Percentiles rank a stretch among this genome's conserved stretches.
Conservation (phyloP, 2,888 invertebrate species). For the Lagria hirta region DNA sequence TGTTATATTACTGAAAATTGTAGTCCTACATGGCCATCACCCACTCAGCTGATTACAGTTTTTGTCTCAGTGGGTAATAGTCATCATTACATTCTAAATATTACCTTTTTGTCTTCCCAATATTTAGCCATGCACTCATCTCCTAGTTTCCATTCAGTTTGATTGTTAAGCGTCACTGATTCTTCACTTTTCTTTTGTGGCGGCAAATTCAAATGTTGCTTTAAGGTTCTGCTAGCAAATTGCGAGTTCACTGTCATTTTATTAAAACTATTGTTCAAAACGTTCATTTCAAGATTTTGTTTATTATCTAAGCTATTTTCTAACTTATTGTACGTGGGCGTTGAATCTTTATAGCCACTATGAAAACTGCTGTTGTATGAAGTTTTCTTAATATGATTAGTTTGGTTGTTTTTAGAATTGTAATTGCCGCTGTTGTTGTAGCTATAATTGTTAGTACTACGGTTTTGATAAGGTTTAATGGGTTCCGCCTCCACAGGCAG, state of each 20-base stretch:
- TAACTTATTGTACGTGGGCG: not conserved
- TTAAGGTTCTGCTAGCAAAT: slow-evolving; percentile 49
- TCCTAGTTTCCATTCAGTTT: slow-evolving; percentile 81
- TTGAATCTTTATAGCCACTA: not conserved
- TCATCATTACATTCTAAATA: slow-evolving; percentile 6
- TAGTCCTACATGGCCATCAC: too few relatives aligned
- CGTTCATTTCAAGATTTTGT: slow-evolving; percentile 28
- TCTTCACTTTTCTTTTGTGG: slow-evolving; percentile 23
- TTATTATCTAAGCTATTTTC: not conserved
- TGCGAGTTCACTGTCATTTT: slow-evolving; percentile 48
- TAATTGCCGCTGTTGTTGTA: not conserved
- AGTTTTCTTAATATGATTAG: slow-evolving; percentile 9
- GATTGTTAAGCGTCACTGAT: slow-evolving; percentile 48
- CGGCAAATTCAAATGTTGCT: slow-evolving; percentile 48
- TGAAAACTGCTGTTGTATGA: slow-evolving; percentile 2
- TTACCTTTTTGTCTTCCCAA: slow-evolving; percentile 89
- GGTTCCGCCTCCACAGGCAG: slow-evolving; percentile 57
- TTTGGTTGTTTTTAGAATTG: not conserved
- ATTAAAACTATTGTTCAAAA: slow-evolving; percentile 35
- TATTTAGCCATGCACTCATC: slow-evolving; percentile 88
- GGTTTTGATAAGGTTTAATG: slow-evolving; percentile 19
- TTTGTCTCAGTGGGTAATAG: too few relatives aligned
- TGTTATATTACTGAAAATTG: too few relatives aligned
- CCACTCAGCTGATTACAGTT: too few relatives aligned
- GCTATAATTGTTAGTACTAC: slow-evolving; percentile 11